phyloP scores from a whole-genome alignment of 2,113 vertebrate species.

The Lophotis ruficrista region DNA sequence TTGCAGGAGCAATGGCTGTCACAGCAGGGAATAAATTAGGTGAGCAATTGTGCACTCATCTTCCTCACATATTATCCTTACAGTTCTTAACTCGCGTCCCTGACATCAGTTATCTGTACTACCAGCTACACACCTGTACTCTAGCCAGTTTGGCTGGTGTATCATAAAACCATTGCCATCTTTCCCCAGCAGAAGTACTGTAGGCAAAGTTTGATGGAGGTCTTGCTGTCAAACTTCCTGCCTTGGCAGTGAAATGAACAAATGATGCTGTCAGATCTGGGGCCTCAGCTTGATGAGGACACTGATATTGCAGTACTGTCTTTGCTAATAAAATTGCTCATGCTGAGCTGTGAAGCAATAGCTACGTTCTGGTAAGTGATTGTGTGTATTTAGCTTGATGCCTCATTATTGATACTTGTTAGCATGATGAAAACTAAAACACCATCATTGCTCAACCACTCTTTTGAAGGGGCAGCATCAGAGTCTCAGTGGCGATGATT shows the following conservation, averaged over 20 bases:
- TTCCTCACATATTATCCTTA: neutral
- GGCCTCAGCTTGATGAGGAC: neutral
- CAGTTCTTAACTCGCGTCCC: neutral
- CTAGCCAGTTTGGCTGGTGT: neutral
- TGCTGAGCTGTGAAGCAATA: neutral
- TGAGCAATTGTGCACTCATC: neutral
- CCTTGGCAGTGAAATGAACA: neutral
- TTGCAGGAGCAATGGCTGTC: neutral
- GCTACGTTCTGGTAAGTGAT: neutral
- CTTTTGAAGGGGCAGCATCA: neutral
- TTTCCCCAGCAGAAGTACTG: neutral
- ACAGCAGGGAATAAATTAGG: neutral
- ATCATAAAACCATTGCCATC: neutral
- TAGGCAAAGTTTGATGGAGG: neutral
- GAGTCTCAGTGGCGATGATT: neutral
- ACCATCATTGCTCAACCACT: neutral
- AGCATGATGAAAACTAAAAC: neutral
- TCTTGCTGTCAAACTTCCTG: neutral
- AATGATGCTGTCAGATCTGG: neutral
- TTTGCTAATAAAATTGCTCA: neutral
- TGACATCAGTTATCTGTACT: neutral
- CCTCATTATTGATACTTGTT: neutral
- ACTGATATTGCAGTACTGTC: neutral
- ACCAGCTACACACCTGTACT: neutral
- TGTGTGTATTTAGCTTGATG: neutral